Conservation (phyloP, 2,797 vertebrate species). For the Pipistrellus pipistrellus region DNA sequence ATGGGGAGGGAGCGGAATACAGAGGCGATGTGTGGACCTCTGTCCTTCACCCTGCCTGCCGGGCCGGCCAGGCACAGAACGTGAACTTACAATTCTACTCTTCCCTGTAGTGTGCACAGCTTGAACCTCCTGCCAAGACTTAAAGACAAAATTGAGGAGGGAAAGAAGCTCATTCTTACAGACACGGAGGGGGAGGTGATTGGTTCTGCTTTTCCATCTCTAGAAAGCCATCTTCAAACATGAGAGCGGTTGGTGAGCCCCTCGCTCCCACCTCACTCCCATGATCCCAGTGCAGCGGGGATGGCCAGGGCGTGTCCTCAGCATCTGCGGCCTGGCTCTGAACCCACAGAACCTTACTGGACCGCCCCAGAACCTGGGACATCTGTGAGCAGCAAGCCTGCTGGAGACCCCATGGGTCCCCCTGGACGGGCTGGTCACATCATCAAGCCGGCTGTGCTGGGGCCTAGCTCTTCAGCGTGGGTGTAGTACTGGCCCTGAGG, state of each 20-base stretch:
- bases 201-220: not conserved
- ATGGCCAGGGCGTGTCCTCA: not conserved
- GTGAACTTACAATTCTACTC: not conserved
- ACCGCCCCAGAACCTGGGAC: rapidly evolving
- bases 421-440: no score
- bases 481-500: rapidly evolving
- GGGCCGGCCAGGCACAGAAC: rapidly evolving
- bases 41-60: no score
- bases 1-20: rapidly evolving
- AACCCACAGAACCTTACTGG: not conserved
- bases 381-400: rapidly evolving
- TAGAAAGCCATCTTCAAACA: not conserved
- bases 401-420: rapidly evolving
- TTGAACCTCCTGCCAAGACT: not conserved
- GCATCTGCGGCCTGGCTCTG: rapidly evolving
- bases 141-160: not conserved
- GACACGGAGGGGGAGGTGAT: not conserved
- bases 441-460: rapidly evolving
- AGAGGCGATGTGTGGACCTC: rapidly evolving
- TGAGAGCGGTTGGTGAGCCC: rapidly evolving
- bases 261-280: rapidly evolving
- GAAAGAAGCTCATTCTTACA: not conserved
- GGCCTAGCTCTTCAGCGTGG: not conserved
- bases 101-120: not conserved
- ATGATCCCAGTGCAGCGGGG: rapidly evolving